A percentile compares a stretch with the other conserved stretches of the same genome.
Evolutionary conservation across 2,888 invertebrate species (phyloP).

Genomic region (Netelia inedita): DNA sequence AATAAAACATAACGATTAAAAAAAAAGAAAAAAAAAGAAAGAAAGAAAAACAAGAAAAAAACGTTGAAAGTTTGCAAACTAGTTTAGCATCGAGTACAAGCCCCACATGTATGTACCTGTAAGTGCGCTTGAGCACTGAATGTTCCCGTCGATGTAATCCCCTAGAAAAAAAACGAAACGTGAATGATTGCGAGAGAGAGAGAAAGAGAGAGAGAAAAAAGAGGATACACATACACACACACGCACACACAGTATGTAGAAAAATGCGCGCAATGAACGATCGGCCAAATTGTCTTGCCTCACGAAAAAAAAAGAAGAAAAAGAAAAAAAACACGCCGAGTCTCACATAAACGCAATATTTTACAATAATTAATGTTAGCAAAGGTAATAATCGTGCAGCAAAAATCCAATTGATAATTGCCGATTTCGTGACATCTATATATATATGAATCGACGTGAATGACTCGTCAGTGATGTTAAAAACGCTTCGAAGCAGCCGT

Average conservation of each 20-base stretch:
- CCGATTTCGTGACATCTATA: conserved; percentile 39
- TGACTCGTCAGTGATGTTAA: conserved; percentile 42
- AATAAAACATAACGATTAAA: neutral
- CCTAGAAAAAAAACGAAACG: conserved; percentile 11
- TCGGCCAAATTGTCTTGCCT: conserved; percentile 47
- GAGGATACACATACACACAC: conserved; percentile 27
- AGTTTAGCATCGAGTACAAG: conserved; percentile 57
- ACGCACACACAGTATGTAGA: conserved; percentile 14
- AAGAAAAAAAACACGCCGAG: conserved; percentile 30
- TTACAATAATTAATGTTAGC: conserved; percentile 61
- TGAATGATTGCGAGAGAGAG: conserved; percentile 21
- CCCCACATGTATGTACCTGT: conserved; percentile 68
- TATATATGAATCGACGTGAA: conserved; percentile 14
- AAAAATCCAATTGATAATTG: conserved; percentile 39
- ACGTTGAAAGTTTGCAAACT: conserved; percentile 51
- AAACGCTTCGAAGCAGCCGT: conserved; percentile 20
- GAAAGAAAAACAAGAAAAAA: conserved; percentile 16
- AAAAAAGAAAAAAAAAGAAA: conserved; percentile 21
- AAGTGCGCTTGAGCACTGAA: conserved; percentile 68
- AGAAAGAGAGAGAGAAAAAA: conserved; percentile 3
- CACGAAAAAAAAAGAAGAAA: neutral
- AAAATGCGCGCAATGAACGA: conserved; percentile 36
- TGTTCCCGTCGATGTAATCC: conserved; percentile 59
- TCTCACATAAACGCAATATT: conserved; percentile 60
- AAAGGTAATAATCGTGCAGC: conserved; percentile 46